Evolutionary conservation across 2,797 vertebrate species (phyloP), one percentile per base, ranked within the genome.

Genomic region (Nasua narica): DNA sequence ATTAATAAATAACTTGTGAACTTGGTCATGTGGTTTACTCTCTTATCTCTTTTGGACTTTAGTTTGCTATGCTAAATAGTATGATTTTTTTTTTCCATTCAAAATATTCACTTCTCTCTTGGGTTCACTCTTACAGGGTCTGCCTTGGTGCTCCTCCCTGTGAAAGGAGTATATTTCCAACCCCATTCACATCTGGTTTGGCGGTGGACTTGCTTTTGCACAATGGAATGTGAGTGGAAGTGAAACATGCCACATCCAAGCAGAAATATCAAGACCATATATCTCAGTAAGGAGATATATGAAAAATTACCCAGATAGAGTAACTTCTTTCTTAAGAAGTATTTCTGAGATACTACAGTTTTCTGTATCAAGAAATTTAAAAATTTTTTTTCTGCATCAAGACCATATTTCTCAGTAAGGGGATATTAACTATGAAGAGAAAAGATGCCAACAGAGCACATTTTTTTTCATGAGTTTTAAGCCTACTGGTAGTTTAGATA

Each of bases 221-320:
- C 16, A 90, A 83, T 18, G 23, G 16, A 19, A 40, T 25, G 4
- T n/a, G 29, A 27, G 21, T 54, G 37, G 35, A 65, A 67, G 7
- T 37, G 12, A 32, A 5, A 16, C 14, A 10, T 18, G 2, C 23
- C 43, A 11, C 13, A 37, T 69, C 25, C 5, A 78, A 69, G 32
- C 1, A 81, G 35, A 77, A 91, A 82, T 7, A 7, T n/a, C 10
- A 76, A 54, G 65, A 78, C 5, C 23, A 58, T 25, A 58, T 58
- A 25, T 58, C 56, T 58, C 56, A 58, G 54, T 56, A 23, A 56
- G 54, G 54, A 9, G 54, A 56, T 56, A 25, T 76, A 92, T 95
- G 96, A 96, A 97, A 94, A 93, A 96, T 96, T 79, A 67, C 15
- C 43, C 77, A 76, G 65, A 93, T 87, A 91, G 70, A 92, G 67